A percentile compares a stretch with the other conserved stretches of the same genome.
Evolutionary conservation across 2,113 vertebrate species (phyloP).

Genomic region (Pithys albifrons): DNA sequence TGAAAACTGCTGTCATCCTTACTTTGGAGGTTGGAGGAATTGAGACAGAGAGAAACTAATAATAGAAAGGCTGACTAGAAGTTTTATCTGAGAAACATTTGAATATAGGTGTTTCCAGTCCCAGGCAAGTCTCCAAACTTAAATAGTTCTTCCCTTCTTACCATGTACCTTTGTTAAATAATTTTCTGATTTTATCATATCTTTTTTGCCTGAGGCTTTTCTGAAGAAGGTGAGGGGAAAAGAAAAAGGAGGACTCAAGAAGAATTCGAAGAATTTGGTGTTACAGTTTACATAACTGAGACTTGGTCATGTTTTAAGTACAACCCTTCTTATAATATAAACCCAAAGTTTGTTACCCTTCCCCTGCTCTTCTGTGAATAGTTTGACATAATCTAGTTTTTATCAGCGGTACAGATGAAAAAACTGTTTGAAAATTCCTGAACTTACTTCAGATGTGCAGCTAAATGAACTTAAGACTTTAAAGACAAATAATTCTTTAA

Average conservation of each 20-base stretch:
- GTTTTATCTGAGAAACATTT: neutral
- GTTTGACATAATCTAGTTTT: neutral
- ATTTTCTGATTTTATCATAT: neutral
- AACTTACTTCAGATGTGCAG: neutral
- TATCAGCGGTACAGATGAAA: neutral
- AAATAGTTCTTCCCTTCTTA: neutral
- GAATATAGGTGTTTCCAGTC: neutral
- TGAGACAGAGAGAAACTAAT: neutral
- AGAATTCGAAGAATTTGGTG: neutral
- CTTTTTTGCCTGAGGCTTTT: neutral
- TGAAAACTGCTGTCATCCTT: neutral
- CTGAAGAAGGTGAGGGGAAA: neutral
- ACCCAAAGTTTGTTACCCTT: neutral
- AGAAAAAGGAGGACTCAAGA: neutral
- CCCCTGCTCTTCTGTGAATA: neutral
- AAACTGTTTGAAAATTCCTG: neutral
- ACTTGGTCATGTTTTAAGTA: neutral
- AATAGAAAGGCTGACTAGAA: neutral
- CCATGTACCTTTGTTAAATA: neutral
- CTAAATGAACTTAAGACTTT: neutral
- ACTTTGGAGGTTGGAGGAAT: neutral
- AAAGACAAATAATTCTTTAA: neutral
- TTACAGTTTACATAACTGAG: neutral
- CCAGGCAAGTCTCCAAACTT: neutral
- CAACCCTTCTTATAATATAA: neutral